Percentiles rank a stretch among this genome's conserved stretches.
Evolutionary conservation across 2,888 invertebrate species (phyloP).

Genomic region (Keiferia lycopersicella): DNA sequence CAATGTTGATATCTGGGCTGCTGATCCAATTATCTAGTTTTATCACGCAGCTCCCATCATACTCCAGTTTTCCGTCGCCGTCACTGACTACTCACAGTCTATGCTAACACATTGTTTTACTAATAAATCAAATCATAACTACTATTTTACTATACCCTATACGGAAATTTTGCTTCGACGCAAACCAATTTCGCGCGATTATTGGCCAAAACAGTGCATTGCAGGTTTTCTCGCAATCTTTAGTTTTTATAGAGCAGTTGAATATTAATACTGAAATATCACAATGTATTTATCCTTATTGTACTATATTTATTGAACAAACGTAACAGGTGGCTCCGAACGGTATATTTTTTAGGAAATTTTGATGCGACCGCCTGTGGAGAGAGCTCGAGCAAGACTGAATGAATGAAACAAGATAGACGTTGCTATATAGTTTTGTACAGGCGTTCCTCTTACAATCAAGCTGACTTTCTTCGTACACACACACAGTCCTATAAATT

Average conservation of each 20-base stretch:
- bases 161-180: neutral
- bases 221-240: neutral
- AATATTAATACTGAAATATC: neutral
- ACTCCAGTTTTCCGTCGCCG: slow-evolving; percentile 16
- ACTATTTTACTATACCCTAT: too few species aligned
- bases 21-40: neutral
- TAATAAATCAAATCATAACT: neutral
- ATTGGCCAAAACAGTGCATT: neutral
- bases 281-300: neutral
- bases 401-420: slow-evolving; percentile 32
- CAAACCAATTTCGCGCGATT: neutral
- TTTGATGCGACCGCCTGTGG: slow-evolving; percentile 48
- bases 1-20: neutral
- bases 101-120: slow-evolving; percentile 10
- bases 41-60: neutral
- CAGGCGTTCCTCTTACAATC: slow-evolving; percentile 8
- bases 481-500: neutral
- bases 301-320: neutral
- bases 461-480: neutral
- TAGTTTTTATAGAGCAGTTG: neutral
- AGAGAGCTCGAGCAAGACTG: slow-evolving; percentile 54
- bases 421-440: slow-evolving; percentile 7
- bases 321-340: slow-evolving; percentile 21
- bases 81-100: neutral
- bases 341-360: neutral